These are phyloP conservation scores for Drosophila infuscata DNA, from an alignment of 2,888 invertebrate species.

Conservation along the genomic window DNA sequence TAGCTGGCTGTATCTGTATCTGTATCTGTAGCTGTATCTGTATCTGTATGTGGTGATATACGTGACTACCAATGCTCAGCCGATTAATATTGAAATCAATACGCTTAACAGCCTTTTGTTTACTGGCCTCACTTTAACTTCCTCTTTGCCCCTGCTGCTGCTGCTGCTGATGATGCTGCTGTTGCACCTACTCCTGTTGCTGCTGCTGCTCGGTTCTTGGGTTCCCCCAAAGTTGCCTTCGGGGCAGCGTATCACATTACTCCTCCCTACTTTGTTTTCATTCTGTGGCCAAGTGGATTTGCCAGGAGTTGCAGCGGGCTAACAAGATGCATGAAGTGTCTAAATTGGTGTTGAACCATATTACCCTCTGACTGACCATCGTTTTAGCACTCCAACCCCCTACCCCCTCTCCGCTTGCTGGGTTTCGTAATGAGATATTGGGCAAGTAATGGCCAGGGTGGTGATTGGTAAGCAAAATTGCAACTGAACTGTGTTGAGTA, in stretches of 20 bases:
- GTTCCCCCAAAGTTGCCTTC: conserved; percentile 22
- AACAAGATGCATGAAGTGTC: conserved; percentile 85
- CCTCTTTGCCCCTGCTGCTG: conserved; percentile 15
- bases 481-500: not conserved
- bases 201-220: not conserved
- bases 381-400: not conserved
- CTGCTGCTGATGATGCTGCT: not conserved
- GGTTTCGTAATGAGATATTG: conserved; percentile 21
- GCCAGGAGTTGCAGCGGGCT: conserved; percentile 44
- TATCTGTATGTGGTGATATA: conserved; percentile 53
- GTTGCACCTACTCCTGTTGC: not conserved
- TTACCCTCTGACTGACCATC: conserved; percentile 70
- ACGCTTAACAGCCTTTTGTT: conserved; percentile 68
- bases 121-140: conserved; percentile 29
- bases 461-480: not conserved
- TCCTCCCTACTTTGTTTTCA: conserved; percentile 16
- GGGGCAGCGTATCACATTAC: conserved; percentile 56
- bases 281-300: not conserved
- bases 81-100: conserved; percentile 77
- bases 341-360: conserved; percentile 85
- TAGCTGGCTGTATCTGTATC: conserved; percentile 5
- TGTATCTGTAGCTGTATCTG: conserved; percentile 6
- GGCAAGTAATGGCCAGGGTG: not conserved
- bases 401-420: not conserved
- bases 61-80: conserved; percentile 37